Conservation (phyloP, 2,797 vertebrate species). For the Xyrichtys novacula region DNA sequence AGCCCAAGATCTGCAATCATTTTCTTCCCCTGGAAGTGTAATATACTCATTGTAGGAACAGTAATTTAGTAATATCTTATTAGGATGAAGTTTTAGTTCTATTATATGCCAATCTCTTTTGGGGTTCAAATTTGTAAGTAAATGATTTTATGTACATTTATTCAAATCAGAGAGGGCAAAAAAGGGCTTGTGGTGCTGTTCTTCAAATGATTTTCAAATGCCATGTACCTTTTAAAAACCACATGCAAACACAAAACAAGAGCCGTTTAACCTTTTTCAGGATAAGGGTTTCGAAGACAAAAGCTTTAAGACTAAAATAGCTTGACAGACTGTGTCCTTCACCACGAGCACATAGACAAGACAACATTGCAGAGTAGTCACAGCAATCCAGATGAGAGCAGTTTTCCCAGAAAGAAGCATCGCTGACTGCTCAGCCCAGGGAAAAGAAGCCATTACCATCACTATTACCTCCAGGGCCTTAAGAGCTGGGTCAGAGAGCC, state of each 20-base stretch:
- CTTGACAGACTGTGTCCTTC: slow-evolving; percentile 13
- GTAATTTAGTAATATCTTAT: no score
- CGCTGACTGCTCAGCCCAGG: slow-evolving; percentile 31
- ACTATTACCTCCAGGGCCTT: slow-evolving; percentile 26
- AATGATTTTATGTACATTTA: background rate
- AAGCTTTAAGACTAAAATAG: slow-evolving; percentile 26
- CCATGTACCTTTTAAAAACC: slow-evolving; percentile 1
- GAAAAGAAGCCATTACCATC: slow-evolving; percentile 56
- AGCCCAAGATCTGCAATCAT: no score
- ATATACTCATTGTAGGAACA: no score
- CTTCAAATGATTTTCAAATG: background rate
- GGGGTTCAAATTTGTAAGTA: no score
- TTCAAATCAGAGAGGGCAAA: background rate
- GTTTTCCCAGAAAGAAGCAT: slow-evolving; percentile 30
- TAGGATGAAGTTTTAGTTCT: no score
- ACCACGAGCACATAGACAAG: slow-evolving; percentile 27
- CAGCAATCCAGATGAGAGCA: slow-evolving; percentile 10
- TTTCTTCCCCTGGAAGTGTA: no score
- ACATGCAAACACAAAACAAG: background rate
- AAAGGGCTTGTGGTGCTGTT: background rate
- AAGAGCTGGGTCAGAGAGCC: slow-evolving; percentile 30
- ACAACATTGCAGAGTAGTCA: slow-evolving; percentile 7
- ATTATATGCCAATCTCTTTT: no score
- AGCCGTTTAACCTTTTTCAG: background rate
- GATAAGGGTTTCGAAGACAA: slow-evolving; percentile 22